Evolutionary conservation across 2,888 invertebrate species (phyloP), one percentile per base, ranked within the genome.

Genomic region (Drosophila basisetae): DNA sequence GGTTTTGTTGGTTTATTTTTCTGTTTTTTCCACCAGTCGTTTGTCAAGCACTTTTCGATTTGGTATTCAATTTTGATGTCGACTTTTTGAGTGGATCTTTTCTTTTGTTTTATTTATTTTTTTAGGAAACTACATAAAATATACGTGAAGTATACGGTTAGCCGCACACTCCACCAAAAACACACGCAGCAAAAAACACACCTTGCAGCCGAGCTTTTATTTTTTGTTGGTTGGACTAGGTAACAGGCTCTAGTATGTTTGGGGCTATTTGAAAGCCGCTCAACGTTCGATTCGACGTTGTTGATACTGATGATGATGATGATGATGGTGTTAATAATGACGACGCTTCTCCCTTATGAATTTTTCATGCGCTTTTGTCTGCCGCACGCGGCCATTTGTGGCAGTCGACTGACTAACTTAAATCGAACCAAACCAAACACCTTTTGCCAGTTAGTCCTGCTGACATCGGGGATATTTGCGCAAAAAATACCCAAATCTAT

Each of bases 311-410:
- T 53, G 39, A 56, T 60, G 77, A 47, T 49, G 53, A 66, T 64
- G 72, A 56, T 53, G 75, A 59, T 66, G 47, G 31, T 74, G 25
- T 47, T 47, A 47, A 71, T 59, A 53, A 61, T 78, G 67, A 64
- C 70, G 73, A 31, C 25, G 37, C 31, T 58, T 58, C 63, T 63
- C 10, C 31, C 78, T 80, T 74, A 91, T 91, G 83, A 90, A 91
- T 91, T 88, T 89, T 91, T 91, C 82, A 91, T 91, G 91, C 91
- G 92, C 91, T 89, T 83, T 82, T 83, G 87, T 90, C 91, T 89
- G 90, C 92, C 91, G 82, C 83, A 80, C 91, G 83, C 83, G 77
- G 83, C 88, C 90, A 90, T 90, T 90, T 83, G 78, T 83, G 86
- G 88, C 88, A 81, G 86, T 83, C 83, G 91, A 92, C 92, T 92